phyloP scores from a whole-genome alignment of 2,113 vertebrate species.

The Embiotoca jacksoni region DNA sequence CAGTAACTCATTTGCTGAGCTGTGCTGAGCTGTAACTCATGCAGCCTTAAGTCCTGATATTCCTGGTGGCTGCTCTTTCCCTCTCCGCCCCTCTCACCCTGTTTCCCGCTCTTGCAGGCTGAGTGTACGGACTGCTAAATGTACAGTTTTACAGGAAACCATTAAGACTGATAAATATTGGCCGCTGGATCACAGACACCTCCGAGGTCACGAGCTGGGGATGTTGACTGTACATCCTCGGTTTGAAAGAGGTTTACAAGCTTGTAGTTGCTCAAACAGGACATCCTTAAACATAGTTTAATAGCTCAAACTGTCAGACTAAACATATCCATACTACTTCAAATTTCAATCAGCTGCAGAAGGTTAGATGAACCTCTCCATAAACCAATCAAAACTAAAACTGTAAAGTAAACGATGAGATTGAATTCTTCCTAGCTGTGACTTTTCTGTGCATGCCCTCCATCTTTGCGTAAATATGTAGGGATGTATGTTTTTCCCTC shows the following conservation, averaged over 20 bases:
- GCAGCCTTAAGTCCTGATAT: constrained; percentile 77
- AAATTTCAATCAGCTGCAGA: too few relatives aligned
- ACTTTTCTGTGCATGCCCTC: too few relatives aligned
- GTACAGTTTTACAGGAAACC: not conserved
- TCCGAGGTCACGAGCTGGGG: not conserved
- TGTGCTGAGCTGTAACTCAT: constrained; percentile 77
- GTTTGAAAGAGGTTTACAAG: not conserved
- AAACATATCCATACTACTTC: too few relatives aligned
- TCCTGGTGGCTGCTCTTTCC: constrained; percentile 56
- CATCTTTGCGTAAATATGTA: too few relatives aligned
- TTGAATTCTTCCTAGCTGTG: too few relatives aligned
- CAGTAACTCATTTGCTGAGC: constrained; percentile 69
- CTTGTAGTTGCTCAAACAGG: not conserved
- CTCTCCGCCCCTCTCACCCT: constrained; percentile 28
- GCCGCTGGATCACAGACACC: not conserved
- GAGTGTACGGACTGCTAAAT: not conserved
- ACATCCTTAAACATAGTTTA: too few relatives aligned
- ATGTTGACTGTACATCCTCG: not conserved
- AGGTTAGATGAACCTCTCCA: too few relatives aligned
- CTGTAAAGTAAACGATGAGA: too few relatives aligned
- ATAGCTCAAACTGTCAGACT: too few relatives aligned
- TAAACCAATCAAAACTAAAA: too few relatives aligned
- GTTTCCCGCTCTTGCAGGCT: constrained; percentile 1
- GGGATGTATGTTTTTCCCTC: too few relatives aligned
- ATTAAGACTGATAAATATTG: constrained; percentile 9